Conservation (phyloP, 1,140 invertebrate species). For the Bombus haemorrhoidalis region DNA sequence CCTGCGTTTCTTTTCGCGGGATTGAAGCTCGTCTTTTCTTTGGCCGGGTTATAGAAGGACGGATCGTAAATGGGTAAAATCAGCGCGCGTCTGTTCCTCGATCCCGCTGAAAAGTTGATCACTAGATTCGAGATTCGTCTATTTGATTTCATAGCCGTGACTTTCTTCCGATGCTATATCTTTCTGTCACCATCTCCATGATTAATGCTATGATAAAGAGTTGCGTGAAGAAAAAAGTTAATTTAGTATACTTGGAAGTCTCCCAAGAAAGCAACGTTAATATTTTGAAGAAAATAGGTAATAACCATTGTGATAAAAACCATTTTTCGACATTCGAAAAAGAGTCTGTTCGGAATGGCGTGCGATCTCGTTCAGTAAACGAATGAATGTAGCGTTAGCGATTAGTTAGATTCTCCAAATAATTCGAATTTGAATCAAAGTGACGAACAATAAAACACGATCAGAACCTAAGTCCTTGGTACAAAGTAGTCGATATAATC, state of each 20-base stretch:
- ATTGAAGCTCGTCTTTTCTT: background rate
- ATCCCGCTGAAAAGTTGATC: background rate
- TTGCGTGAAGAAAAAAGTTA: background rate
- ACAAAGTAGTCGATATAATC: background rate
- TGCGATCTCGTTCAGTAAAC: background rate
- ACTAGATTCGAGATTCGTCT: background rate
- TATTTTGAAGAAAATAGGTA: background rate
- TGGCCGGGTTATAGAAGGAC: background rate
- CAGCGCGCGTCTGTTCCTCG: background rate
- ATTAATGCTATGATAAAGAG: too few species aligned
- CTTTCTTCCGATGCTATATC: background rate
- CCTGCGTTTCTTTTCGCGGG: background rate
- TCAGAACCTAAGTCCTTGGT: background rate
- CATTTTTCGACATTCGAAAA: too few species aligned
- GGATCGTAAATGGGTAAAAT: slow-evolving; percentile 20
- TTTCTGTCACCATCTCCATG: background rate
- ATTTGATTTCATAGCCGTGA: background rate
- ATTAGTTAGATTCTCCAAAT: background rate
- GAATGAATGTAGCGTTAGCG: background rate
- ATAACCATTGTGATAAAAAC: too few species aligned
- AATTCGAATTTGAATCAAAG: background rate
- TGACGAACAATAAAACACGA: background rate
- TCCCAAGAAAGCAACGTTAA: background rate
- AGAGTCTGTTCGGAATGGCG: background rate
- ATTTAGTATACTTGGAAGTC: background rate